These are phyloP conservation scores for Hybos culiciformis DNA, from an alignment of 2,888 invertebrate species.

Conservation along the genomic window DNA sequence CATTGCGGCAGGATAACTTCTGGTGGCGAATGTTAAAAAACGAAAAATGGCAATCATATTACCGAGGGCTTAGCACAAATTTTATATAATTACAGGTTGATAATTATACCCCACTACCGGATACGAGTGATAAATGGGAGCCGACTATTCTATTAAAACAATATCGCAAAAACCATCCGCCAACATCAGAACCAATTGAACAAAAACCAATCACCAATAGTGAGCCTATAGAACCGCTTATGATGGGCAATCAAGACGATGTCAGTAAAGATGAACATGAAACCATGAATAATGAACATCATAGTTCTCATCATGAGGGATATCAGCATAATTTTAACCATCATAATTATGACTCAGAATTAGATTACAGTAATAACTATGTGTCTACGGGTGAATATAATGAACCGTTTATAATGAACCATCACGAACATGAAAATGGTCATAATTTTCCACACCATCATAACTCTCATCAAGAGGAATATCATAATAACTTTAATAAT, in stretches of 20 bases:
- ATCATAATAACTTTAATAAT: too few relatives aligned
- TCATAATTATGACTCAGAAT: too few relatives aligned
- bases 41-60: too few relatives aligned
- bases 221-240: neutral
- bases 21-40: too few relatives aligned
- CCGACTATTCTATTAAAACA: constrained; percentile 15
- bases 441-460: neutral
- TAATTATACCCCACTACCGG: constrained; percentile 22
- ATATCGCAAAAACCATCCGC: neutral
- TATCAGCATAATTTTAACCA: neutral
- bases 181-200: neutral
- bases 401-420: constrained; percentile 11
- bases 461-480: too few relatives aligned
- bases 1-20: too few relatives aligned
- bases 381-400: too few relatives aligned
- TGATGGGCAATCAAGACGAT: constrained; percentile 6
- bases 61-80: too few relatives aligned
- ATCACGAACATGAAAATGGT: constrained; percentile 11
- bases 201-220: neutral
- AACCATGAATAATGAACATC: neutral
- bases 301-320: neutral
- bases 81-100: too few relatives aligned
- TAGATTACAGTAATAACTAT: too few relatives aligned
- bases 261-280: neutral
- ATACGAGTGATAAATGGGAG: constrained; percentile 23